These are phyloP conservation scores for Resseliella maxima DNA, from an alignment of 2,888 invertebrate genomes.

Conservation along the genomic window DNA sequence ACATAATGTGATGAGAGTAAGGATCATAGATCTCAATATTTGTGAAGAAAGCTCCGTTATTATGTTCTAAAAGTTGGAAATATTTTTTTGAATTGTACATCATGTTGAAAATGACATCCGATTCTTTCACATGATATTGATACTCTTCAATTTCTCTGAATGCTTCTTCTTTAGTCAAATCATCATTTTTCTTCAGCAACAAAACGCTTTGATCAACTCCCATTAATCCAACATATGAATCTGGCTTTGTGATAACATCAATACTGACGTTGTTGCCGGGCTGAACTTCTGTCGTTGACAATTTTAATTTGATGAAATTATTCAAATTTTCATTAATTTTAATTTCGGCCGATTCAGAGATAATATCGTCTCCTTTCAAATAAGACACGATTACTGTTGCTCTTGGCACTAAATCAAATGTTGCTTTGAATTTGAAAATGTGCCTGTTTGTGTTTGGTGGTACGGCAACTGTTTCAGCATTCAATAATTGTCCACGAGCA, in stretches of 20 bases:
- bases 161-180: constrained; percentile 66
- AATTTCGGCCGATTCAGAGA: constrained; percentile 86
- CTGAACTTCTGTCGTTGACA: constrained; percentile 70
- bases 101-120: background rate
- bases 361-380: constrained; percentile 78
- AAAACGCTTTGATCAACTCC: constrained; percentile 84
- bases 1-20: no score
- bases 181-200: constrained; percentile 76
- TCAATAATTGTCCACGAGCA: constrained; percentile 81
- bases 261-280: constrained; percentile 81
- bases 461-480: constrained; percentile 74
- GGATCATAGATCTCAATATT: background rate
- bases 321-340: constrained; percentile 79
- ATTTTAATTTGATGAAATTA: constrained; percentile 67
- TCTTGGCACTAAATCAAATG: constrained; percentile 80
- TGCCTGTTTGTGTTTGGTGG: constrained; percentile 67
- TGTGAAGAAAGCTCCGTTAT: no score
- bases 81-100: background rate
- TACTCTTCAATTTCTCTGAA: constrained; percentile 9
- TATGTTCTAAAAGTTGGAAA: background rate
- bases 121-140: no score
- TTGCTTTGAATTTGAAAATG: constrained; percentile 75
- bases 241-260: constrained; percentile 80
- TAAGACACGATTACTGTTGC: constrained; percentile 82
- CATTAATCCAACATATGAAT: constrained; percentile 83